Evolutionary conservation across 2,797 vertebrate species (phyloP), one percentile per base, ranked within the genome.

Genomic region (Mycteria americana): DNA sequence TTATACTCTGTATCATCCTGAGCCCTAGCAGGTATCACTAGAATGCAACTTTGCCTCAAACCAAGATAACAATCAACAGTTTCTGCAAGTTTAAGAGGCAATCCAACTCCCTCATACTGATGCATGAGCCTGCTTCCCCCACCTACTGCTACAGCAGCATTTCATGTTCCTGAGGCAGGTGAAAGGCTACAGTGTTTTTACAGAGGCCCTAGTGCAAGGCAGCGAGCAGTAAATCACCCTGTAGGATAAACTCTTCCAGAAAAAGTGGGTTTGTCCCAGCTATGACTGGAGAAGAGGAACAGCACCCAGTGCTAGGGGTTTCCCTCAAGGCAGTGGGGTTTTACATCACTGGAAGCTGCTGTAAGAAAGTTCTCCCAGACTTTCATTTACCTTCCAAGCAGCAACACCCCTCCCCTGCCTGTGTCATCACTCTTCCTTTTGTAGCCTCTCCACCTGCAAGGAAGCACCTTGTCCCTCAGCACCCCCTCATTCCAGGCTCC

Each of bases 361-460:
- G 35, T 28, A 7, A 23, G 25, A 22, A 14, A 4, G 24, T 24
- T 33, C 46, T 17, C 27, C 8, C 30, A 37, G 23, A 6, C 28
- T 31, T 76, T 27, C 35, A 39, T 12, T 22, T 39, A 17, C 10
- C 46, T 46, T 67, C 59, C 28, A 9, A 9, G 7, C 16, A 35
- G 1, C 12, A 24, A 6, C 48, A 31, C 21, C 6, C 0, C 69
- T 6, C 11, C 4, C 0, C n/a, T n/a, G 37, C 22, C 53, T 4
- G 22, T 7, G 14, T 25, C 81, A 6, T 4, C 23, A 2, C 64
- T 27, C 53, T 8, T 19, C 41, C 56, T 35, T 9, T 8, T 10
- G 7, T 12, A 13, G 18, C 12, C 43, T 8, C 37, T 41, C 56
- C 41, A 4, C n/a, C 19, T n/a, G 43, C 67, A 17, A 14, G 37